Evolutionary conservation across 2,888 invertebrate genomes (phyloP), one percentile per base, ranked within the genome.

Genomic region (Conchocele bisecta): DNA sequence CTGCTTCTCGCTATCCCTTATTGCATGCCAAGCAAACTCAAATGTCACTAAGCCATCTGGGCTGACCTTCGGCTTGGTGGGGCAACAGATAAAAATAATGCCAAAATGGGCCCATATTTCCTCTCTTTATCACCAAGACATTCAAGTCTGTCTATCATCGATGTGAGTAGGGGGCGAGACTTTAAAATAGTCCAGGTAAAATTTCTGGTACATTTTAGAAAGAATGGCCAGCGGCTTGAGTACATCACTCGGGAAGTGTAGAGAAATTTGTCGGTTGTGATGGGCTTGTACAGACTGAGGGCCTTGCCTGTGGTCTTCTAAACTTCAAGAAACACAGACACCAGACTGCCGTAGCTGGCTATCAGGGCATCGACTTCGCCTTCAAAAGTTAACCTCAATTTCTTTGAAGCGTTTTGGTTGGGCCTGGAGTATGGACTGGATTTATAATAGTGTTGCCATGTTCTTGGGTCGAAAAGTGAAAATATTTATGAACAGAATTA

Each of bases 211-310:
- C 5, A 48, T 31, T 33, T 70, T 80, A 9, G 72, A 75, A 50
- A 80, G 28, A 20, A 61, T 63, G 35, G 70, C 37, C 33, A 73
- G 57, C 13, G 68, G 77, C 33, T 69, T 51, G 3, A 77, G 48
- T 33, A 69, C 63, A 68, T 80, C 68, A 29, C 63, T 54, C 22
- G 77, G 46, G 44, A 70, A 73, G 60, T 64, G 66, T 75, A 77
- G 37, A 77, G 37, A 41, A 77, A 77, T 56, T 73, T 80, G 33
- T 39, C 75, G 13, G 24, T 31, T 29, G 60, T 69, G n/a, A 73
- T 48, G 13, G 75, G 70, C 44, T 75, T 75, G 41, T 75, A 39
- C 15, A 69, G 44, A 41, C 57, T 44, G 13, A 69, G 48, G 39
- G 58, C 35, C 39, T 69, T 69, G 6, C 57, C 64, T 44, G 68